Conservation (phyloP, 2,113 vertebrate species). For the Chrysochloris asiatica region DNA sequence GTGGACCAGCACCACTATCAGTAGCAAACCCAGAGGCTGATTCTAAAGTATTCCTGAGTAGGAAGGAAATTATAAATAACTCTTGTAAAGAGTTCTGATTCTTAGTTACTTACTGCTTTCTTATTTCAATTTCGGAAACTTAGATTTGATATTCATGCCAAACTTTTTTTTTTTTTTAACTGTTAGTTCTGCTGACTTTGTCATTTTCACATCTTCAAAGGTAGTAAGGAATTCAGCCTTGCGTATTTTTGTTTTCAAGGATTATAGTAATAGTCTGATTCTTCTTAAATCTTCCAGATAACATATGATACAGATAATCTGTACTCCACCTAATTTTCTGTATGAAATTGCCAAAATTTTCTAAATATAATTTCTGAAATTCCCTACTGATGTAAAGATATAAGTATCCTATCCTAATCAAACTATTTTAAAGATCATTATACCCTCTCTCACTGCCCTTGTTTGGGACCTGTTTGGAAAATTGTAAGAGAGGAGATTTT, state of each 20-base stretch:
- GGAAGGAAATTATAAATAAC: neutral
- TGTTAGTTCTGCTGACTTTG: neutral
- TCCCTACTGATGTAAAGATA: neutral
- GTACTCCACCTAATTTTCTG: neutral
- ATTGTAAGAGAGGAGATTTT: neutral
- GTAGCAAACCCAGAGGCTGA: neutral
- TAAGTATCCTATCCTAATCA: neutral
- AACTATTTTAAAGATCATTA: neutral
- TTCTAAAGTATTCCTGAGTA: neutral
- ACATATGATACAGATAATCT: neutral
- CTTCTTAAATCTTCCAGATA: neutral
- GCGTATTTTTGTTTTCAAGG: neutral
- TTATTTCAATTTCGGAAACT: neutral
- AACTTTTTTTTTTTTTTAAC: neutral
- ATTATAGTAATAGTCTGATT: neutral
- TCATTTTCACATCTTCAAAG: neutral
- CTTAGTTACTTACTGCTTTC: neutral
- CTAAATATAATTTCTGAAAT: neutral
- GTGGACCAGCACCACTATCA: neutral
- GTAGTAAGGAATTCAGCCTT: neutral
- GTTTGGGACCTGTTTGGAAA: neutral
- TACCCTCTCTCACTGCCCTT: neutral
- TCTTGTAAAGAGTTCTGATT: neutral
- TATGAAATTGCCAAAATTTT: constrained; percentile 26
- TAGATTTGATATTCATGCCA: constrained; percentile 1